phyloP scores from a whole-genome alignment of 2,113 vertebrate genomes.

The Machaerirhynchus nigripectus region DNA sequence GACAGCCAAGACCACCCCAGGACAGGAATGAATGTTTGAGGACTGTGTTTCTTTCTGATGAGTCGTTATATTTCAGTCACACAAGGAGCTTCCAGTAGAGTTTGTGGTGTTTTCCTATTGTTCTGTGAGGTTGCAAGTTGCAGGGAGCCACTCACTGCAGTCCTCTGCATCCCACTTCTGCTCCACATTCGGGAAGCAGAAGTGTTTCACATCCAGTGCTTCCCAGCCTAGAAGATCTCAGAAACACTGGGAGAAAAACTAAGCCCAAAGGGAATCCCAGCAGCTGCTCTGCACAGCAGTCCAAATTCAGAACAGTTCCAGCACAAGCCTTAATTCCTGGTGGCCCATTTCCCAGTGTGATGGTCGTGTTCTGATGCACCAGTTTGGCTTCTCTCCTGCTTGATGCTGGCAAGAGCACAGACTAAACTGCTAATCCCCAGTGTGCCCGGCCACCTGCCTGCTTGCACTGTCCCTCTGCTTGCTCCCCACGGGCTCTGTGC shows the following conservation, averaged over 20 bases:
- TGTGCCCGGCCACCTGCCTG: background rate
- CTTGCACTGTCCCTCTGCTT: background rate
- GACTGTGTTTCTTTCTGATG: background rate
- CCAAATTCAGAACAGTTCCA: background rate
- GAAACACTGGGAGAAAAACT: background rate
- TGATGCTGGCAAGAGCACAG: background rate
- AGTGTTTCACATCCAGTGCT: background rate
- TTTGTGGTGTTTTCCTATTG: background rate
- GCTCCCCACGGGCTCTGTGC: background rate
- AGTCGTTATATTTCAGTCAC: background rate
- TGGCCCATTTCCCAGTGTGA: background rate
- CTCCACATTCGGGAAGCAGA: background rate
- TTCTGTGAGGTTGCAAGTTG: background rate
- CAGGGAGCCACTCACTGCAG: background rate
- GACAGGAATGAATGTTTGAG: background rate
- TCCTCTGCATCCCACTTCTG: background rate
- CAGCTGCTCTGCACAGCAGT: background rate
- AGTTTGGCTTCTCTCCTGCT: background rate
- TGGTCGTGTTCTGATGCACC: background rate
- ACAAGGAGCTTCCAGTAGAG: background rate
- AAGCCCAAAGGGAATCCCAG: background rate
- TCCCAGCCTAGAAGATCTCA: background rate
- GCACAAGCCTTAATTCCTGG: background rate
- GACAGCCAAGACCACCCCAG: background rate
- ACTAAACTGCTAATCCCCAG: conserved; percentile 38